phyloP scores from a whole-genome alignment of 2,888 invertebrate genomes.

The Idaea aversata region DNA sequence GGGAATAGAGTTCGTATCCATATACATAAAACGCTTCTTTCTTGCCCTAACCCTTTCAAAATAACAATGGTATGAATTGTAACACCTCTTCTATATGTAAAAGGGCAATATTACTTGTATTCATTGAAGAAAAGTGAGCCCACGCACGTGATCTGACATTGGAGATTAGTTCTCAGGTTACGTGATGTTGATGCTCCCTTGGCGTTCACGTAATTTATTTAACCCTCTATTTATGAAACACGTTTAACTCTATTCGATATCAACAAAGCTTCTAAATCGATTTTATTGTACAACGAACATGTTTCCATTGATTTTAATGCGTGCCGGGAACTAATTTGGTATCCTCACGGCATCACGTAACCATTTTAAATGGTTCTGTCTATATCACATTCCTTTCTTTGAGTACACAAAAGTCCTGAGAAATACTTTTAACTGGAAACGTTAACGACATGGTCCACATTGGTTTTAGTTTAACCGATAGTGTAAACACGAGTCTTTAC shows the following conservation, averaged over 20 bases:
- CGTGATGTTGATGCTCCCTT: slow-evolving; percentile 64
- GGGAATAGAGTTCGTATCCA: background rate
- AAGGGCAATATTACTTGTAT: slow-evolving; percentile 51
- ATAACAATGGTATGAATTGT: slow-evolving; percentile 25
- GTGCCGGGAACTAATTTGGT: slow-evolving; percentile 24
- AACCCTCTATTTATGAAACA: slow-evolving; percentile 4
- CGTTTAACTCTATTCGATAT: slow-evolving; percentile 7
- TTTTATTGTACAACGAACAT: slow-evolving; percentile 9
- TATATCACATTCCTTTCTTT: slow-evolving; percentile 44
- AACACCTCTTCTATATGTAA: slow-evolving; percentile 37
- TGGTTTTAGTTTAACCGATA: slow-evolving; percentile 31
- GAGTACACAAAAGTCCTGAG: slow-evolving; percentile 35
- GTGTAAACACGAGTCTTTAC: slow-evolving; percentile 37
- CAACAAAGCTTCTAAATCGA: slow-evolving; percentile 6
- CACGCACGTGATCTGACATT: slow-evolving; percentile 70
- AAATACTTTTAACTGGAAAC: slow-evolving; percentile 33
- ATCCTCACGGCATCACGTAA: slow-evolving; percentile 31
- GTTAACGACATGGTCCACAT: slow-evolving; percentile 41
- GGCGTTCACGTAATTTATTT: slow-evolving; percentile 37
- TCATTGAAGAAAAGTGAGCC: slow-evolving; percentile 46
- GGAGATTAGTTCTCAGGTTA: slow-evolving; percentile 68
- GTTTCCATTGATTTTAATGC: slow-evolving; percentile 25
- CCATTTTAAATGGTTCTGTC: slow-evolving; percentile 30
- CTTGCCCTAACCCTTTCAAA: slow-evolving; percentile 14
- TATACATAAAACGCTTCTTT: background rate